Evolutionary conservation across 2,797 vertebrate genomes (phyloP).

Genomic region (Etheostoma nigrum): DNA sequence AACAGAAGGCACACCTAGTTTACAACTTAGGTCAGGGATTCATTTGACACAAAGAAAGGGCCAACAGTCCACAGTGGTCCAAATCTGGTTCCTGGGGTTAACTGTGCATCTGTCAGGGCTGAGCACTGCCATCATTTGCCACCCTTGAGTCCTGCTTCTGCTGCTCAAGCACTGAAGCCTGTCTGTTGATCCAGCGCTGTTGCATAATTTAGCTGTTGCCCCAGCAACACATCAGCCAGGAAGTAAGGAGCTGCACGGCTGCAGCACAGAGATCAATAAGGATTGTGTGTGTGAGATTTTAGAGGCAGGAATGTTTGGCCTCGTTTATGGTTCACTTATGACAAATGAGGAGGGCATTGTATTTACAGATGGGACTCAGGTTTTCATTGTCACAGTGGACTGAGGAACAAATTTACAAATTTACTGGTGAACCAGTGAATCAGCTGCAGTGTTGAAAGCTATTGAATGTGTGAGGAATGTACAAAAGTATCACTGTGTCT

Average conservation of each 20-base stretch:
- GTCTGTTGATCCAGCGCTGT: slow-evolving; percentile 73
- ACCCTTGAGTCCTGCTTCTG: slow-evolving; percentile 36
- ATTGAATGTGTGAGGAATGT: slow-evolving; percentile 16
- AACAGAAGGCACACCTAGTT: slow-evolving; percentile 3
- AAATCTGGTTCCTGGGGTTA: slow-evolving; percentile 8
- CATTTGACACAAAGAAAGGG: neutral
- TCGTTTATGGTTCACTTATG: slow-evolving; percentile 76
- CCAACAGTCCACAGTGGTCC: neutral
- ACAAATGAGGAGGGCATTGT: slow-evolving; percentile 63
- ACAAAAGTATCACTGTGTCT: slow-evolving; percentile 4
- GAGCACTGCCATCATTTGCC: slow-evolving; percentile 37
- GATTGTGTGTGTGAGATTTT: slow-evolving; percentile 77
- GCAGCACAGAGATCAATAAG: slow-evolving; percentile 72
- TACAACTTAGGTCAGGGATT: slow-evolving; percentile 4
- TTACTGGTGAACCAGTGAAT: neutral
- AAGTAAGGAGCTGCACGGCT: slow-evolving; percentile 74
- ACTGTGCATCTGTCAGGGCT: slow-evolving; percentile 20
- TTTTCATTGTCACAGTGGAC: slow-evolving; percentile 48
- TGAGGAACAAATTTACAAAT: slow-evolving; percentile 44
- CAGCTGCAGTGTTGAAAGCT: neutral
- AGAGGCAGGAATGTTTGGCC: slow-evolving; percentile 71
- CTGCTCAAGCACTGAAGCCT: slow-evolving; percentile 54
- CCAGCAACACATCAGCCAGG: slow-evolving; percentile 80
- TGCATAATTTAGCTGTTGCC: slow-evolving; percentile 85
- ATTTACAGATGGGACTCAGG: slow-evolving; percentile 41